phyloP scores from a whole-genome alignment of 2,797 vertebrate species.

The Falco novaeseelandiae region DNA sequence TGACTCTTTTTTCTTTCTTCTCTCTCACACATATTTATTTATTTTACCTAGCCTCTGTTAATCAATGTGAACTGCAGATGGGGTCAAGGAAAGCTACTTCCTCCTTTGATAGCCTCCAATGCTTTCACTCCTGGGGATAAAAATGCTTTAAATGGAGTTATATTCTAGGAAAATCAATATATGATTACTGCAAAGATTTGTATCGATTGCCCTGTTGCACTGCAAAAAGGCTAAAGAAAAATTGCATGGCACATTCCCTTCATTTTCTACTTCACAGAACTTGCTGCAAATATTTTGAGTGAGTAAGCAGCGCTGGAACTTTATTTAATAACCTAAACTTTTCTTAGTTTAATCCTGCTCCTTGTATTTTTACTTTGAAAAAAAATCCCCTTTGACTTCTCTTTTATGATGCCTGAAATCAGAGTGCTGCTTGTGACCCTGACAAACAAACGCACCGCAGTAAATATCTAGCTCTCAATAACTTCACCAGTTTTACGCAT shows the following conservation, averaged over 20 bases:
- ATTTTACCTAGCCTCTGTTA: constrained; percentile 84
- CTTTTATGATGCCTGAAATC: neutral
- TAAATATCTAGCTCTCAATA: neutral
- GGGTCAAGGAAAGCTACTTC: constrained; percentile 88
- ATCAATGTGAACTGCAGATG: constrained; percentile 95
- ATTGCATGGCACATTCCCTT: constrained; percentile 69
- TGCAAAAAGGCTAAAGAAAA: constrained; percentile 81
- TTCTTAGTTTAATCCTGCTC: constrained; percentile 56
- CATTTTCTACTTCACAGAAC: constrained; percentile 64
- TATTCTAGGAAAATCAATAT: constrained; percentile 95
- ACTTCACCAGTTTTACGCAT: neutral
- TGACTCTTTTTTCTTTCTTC: constrained; percentile 80
- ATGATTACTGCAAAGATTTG: constrained; percentile 93
- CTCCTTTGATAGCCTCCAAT: constrained; percentile 86
- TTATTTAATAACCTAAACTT: constrained; percentile 69
- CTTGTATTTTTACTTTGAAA: neutral
- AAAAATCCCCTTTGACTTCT: neutral
- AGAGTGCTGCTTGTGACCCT: neutral
- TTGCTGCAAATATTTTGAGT: constrained; percentile 60
- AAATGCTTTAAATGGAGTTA: constrained; percentile 94
- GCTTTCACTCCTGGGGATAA: constrained; percentile 87
- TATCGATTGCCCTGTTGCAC: constrained; percentile 83
- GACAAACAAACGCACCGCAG: neutral
- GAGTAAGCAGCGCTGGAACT: constrained; percentile 57
- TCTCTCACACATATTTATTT: constrained; percentile 66